These are phyloP conservation scores for Chouioia cunea DNA, from an alignment of 2,888 invertebrate genomes.

Conservation along the genomic window DNA sequence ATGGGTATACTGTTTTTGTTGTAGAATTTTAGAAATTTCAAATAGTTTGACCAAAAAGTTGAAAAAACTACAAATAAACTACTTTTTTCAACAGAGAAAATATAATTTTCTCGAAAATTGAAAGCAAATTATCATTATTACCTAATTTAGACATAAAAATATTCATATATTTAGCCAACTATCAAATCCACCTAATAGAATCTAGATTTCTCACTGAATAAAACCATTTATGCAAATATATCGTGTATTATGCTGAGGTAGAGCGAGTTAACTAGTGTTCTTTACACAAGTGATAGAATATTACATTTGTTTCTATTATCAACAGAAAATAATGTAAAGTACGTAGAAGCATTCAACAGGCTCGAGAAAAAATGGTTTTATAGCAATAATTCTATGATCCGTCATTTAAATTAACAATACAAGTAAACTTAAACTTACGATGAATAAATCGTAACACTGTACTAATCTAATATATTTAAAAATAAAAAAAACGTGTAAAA, in stretches of 20 bases:
- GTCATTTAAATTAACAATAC: conserved; percentile 53
- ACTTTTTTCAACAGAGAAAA: too few relatives aligned
- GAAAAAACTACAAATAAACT: too few relatives aligned
- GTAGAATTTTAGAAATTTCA: too few relatives aligned
- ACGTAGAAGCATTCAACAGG: conserved; percentile 29
- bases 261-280: conserved; percentile 56
- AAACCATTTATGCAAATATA: conserved; percentile 57
- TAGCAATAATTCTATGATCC: conserved; percentile 52
- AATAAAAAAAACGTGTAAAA: conserved; percentile 11
- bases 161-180: too few relatives aligned
- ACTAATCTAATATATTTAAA: conserved; percentile 15
- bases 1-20: too few relatives aligned
- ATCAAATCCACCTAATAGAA: too few relatives aligned
- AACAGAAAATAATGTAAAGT: conserved; percentile 12
- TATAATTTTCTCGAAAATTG: too few relatives aligned
- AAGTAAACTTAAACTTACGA: conserved; percentile 55
- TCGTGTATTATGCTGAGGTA: conserved; percentile 64
- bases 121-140: too few relatives aligned
- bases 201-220: conserved; percentile 52
- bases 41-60: too few relatives aligned
- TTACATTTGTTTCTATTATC: conserved; percentile 2
- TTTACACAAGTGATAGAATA: conserved; percentile 19
- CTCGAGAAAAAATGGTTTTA: conserved; percentile 54
- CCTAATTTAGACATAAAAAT: too few relatives aligned
- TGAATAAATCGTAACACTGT: conserved; percentile 21